Evolutionary conservation across 2,113 vertebrate species (phyloP).

Genomic region (Callipepla squamata): DNA sequence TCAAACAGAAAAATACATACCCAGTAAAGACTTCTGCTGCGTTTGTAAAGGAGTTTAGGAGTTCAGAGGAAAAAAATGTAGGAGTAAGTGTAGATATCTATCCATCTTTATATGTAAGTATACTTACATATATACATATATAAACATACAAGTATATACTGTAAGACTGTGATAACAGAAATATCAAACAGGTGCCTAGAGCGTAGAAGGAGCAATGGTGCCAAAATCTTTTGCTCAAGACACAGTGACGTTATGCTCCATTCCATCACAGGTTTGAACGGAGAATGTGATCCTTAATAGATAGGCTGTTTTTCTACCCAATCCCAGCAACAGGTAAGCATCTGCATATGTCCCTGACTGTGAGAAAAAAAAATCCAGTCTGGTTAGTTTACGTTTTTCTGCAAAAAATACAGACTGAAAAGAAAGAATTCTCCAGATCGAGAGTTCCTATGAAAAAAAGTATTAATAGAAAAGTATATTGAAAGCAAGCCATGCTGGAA

Average conservation of each 20-base stretch:
- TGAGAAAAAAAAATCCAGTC: neutral
- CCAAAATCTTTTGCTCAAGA: neutral
- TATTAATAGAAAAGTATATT: neutral
- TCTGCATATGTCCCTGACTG: neutral
- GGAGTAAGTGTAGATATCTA: neutral
- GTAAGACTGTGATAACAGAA: neutral
- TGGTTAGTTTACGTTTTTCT: neutral
- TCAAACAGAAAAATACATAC: neutral
- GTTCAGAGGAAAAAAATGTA: neutral
- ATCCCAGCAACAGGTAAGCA: neutral
- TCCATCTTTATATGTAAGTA: too few species aligned
- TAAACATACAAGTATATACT: neutral
- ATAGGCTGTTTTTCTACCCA: neutral
- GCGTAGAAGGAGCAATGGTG: neutral
- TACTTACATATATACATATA: too few species aligned
- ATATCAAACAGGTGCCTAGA: neutral
- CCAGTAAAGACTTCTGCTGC: neutral
- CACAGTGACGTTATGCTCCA: neutral
- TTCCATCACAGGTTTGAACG: neutral
- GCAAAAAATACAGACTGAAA: neutral
- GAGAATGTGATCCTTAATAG: neutral
- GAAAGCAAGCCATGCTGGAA: neutral
- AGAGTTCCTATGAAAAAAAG: rapidly evolving
- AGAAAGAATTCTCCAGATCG: neutral
- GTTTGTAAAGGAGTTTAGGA: neutral